Percentiles rank a stretch among this genome's conserved stretches.
Conservation (phyloP, 1,140 invertebrate genomes). For the Geopemphigus sp. region DNA sequence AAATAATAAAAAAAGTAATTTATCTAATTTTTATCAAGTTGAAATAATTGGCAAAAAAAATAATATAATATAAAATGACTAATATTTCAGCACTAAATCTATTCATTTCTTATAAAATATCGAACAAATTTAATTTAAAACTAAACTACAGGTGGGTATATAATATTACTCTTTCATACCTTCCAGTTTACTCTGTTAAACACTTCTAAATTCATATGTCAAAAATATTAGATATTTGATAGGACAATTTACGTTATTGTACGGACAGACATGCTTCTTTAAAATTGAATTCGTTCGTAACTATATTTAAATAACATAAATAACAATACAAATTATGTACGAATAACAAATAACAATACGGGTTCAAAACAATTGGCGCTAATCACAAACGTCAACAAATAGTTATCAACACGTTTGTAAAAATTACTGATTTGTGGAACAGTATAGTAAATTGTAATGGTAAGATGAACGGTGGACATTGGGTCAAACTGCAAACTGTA, state of each 20-base stretch:
- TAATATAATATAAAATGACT: too few relatives aligned
- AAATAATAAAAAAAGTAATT: background rate
- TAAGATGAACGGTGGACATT: too few relatives aligned
- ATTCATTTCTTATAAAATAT: background rate
- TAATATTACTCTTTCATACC: slow-evolving; percentile 52
- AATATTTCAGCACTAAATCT: background rate
- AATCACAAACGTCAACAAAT: slow-evolving; percentile 42
- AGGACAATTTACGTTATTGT: background rate
- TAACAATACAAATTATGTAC: background rate
- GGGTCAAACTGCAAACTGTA: too few relatives aligned
- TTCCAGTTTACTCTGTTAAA: slow-evolving; percentile 57
- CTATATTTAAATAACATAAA: background rate
- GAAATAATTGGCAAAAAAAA: too few relatives aligned
- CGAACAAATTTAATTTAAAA: background rate
- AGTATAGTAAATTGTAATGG: too few relatives aligned
- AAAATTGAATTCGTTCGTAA: background rate
- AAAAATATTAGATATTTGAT: slow-evolving; percentile 11
- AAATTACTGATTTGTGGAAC: background rate
- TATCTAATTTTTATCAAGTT: background rate
- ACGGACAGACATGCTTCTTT: background rate
- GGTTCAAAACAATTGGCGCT: slow-evolving; percentile 24
- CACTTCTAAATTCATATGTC: slow-evolving; percentile 57
- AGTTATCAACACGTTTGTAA: slow-evolving; percentile 17
- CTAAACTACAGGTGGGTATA: background rate
- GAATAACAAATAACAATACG: background rate